Evolutionary conservation across 2,797 vertebrate species (phyloP), one percentile per base, ranked within the genome.

Genomic region (Chromis chromis): DNA sequence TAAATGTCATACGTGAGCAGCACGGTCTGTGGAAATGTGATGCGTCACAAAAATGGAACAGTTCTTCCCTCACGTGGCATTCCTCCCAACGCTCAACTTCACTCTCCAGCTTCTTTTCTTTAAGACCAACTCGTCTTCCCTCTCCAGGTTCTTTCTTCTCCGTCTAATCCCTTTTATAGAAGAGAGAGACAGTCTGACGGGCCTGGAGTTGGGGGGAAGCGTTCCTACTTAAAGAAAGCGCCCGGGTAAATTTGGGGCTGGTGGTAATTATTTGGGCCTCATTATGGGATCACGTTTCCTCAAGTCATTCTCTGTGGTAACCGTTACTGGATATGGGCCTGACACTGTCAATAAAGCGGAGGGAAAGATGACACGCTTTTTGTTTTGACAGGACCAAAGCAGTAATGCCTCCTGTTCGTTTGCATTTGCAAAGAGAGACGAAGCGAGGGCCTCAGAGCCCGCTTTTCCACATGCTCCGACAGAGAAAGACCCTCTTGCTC

Each of bases 361-460:
- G 44, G 85, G 90, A 91, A 92, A 92, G 90, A 84, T 83, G 92
- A 93, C 78, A 89, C 85, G 79, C 61, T 77, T 91, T 86, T 92
- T 94, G 92, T 93, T 95, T 93, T 94, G 92, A 94, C 92, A 92
- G 86, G 77, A 84, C 85, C 84, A 76, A 88, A 90, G 83, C 86
- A 78, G 79, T 83, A 88, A 92, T 92, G 88, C 68, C 83, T 87
- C 58, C 83, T 74, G 82, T 89, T 90, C 69, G 49, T 89, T 84
- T 84, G 83, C 83, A 87, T 88, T 90, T 89, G 71, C 83, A 82
- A 82, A 84, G 79, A 76, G 65, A 66, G 64, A 46, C 24, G 63
- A 57, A 39, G 65, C n/a, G 21, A 70, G 61, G 69, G 76, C 62
- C 60, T 72, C 64, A 13, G 74, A 81, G 78, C 74, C 70, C 59